Evolutionary conservation across 2,113 vertebrate genomes (phyloP), one percentile per base, ranked within the genome.

Genomic region (Indicator indicator): DNA sequence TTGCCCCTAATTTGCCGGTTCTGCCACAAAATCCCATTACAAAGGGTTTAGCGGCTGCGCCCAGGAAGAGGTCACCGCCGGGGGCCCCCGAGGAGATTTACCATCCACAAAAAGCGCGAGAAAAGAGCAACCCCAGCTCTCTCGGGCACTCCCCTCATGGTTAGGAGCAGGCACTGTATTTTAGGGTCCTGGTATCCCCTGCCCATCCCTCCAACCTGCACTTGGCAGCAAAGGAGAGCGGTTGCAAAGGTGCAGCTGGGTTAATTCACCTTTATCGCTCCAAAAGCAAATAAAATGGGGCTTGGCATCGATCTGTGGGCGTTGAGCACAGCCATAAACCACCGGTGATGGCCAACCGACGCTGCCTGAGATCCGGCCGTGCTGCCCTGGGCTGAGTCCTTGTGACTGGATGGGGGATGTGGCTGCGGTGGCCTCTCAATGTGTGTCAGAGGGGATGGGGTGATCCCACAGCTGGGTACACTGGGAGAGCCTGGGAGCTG

Each of bases 11-110:
- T 97, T 97, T 97, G 96, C 96, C 40, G 87, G 78, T 96, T 97
- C 97, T 97, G 94, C 97, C 96, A 92, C 96, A 93, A 97, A 97
- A 97, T 97, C 96, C 97, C 93, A 95, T 97, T 95, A 97, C 97
- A 97, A 97, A 97, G 93, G 94, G 90, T 5, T 97, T 97, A 97
- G 95, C 4, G 40, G 81, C 94, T 69, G 75, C 50, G 40, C 96
- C 74, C 88, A 86, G 96, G 94, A 93, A 95, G 90, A 96, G 96
- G 96, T 97, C 96, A 96, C 75, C 4, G 2, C 74, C 7, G 44
- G 92, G 70, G 91, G 85, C 93, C 88, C 86, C 92, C 19, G 30
- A 32, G 59, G 83, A 95, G 96, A 94, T 96, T 95, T 91, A 64
- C 72, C 1, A 36, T 75, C 82, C 83, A 91, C 91, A 96, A 97